A percentile compares a stretch with the other conserved stretches of the same genome.
These are phyloP conservation scores for Drepanosiphum platanoidis DNA, from an alignment of 2,888 invertebrate species.

Conservation along the genomic window DNA sequence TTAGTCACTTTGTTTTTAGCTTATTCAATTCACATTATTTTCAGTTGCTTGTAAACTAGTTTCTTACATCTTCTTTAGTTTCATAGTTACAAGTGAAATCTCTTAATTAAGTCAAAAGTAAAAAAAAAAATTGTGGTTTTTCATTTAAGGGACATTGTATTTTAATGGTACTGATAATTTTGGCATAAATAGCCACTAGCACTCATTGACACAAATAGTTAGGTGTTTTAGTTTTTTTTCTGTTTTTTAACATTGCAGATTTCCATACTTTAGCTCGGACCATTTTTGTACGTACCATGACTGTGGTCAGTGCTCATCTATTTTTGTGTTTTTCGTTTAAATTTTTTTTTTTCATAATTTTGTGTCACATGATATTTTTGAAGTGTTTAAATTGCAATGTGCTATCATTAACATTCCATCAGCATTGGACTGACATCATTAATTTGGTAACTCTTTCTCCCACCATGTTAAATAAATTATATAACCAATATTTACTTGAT, in stretches of 20 bases:
- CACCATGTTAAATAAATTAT: neutral
- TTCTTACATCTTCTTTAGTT: too few relatives aligned
- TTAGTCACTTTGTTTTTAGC: too few relatives aligned
- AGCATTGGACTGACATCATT: conserved; percentile 12
- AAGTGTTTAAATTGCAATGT: conserved; percentile 6
- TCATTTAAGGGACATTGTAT: too few relatives aligned
- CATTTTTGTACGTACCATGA: conserved; percentile 74
- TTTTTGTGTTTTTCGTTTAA: conserved; percentile 51
- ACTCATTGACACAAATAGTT: conserved; percentile 33
- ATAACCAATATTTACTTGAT: neutral
- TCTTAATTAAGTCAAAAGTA: too few relatives aligned
- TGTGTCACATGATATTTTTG: neutral
- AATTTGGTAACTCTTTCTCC: neutral
- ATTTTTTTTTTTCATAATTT: neutral
- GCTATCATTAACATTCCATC: conserved; percentile 19
- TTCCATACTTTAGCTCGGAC: conserved; percentile 80
- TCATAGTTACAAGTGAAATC: too few relatives aligned
- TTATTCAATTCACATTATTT: too few relatives aligned
- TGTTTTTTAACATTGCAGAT: conserved; percentile 72
- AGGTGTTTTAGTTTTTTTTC: conserved; percentile 40
- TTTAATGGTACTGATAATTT: too few relatives aligned
- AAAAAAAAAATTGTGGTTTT: too few relatives aligned
- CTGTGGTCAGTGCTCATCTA: conserved; percentile 67
- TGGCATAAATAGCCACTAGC: neutral
- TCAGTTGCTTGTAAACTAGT: too few relatives aligned